Conservation (phyloP, 2,888 invertebrate genomes). For the Pocota personata region DNA sequence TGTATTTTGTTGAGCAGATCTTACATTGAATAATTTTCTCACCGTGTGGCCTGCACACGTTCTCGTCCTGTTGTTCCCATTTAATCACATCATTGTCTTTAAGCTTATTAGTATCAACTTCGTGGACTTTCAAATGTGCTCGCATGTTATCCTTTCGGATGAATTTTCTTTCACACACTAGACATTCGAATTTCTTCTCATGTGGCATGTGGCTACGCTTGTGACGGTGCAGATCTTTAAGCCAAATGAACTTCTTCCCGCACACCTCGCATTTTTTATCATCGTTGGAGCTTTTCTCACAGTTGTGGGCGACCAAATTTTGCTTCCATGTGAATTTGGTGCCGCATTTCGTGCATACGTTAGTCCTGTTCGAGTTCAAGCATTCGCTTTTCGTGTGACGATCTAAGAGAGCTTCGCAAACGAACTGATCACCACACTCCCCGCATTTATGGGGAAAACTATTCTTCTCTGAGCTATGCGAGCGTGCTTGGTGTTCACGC, state of each 20-base stretch:
- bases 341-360: slow-evolving; percentile 77
- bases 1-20: slow-evolving; percentile 80
- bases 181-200: slow-evolving; percentile 84
- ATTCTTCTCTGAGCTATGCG: slow-evolving; percentile 80
- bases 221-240: slow-evolving; percentile 87
- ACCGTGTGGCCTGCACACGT: slow-evolving; percentile 79
- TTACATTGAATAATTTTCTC: slow-evolving; percentile 81
- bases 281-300: slow-evolving; percentile 72
- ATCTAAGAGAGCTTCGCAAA: slow-evolving; percentile 83
- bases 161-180: slow-evolving; percentile 85
- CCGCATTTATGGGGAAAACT: slow-evolving; percentile 83
- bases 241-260: slow-evolving; percentile 86
- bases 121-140: slow-evolving; percentile 85
- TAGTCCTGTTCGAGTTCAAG: slow-evolving; percentile 76
- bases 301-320: slow-evolving; percentile 78
- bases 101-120: slow-evolving; percentile 11
- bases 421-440: slow-evolving; percentile 84
- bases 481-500: slow-evolving; percentile 77
- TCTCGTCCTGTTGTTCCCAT: slow-evolving; percentile 71
- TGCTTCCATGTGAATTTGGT: slow-evolving; percentile 79
- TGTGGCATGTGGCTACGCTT: slow-evolving; percentile 85
- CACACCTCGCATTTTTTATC: slow-evolving; percentile 85
- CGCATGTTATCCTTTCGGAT: slow-evolving; percentile 85
- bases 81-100: slow-evolving; percentile 4
- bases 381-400: slow-evolving; percentile 83